Conservation (phyloP, 2,113 vertebrate genomes). For the Rallus limicola region DNA sequence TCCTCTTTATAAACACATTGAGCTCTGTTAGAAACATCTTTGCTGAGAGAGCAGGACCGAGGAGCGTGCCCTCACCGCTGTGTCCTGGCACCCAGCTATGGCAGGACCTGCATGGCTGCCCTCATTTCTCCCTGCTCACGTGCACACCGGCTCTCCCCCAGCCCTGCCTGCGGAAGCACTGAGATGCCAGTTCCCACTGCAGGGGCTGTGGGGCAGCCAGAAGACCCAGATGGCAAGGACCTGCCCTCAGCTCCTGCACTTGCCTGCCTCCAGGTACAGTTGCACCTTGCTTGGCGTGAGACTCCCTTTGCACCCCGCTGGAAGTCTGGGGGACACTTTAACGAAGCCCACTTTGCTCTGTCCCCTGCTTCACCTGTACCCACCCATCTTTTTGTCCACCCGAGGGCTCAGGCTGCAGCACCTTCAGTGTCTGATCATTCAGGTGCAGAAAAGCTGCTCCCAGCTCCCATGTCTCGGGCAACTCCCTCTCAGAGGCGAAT, state of each 20-base stretch:
- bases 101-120: accelerated
- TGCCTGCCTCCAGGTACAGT: not conserved
- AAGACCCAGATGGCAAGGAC: not conserved
- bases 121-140: not conserved
- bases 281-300: not conserved
- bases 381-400: not conserved
- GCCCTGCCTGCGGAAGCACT: accelerated
- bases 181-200: not conserved
- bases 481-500: accelerated
- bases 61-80: accelerated
- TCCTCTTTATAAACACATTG: not conserved
- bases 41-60: not conserved
- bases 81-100: not conserved
- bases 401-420: not conserved
- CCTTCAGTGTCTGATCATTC: not conserved
- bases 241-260: not conserved
- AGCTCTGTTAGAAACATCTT: not conserved
- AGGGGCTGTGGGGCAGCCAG: not conserved
- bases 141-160: not conserved
- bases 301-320: accelerated
- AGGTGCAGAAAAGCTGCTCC: not conserved
- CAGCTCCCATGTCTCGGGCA: not conserved
- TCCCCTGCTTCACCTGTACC: not conserved
- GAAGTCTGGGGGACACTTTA: not conserved
- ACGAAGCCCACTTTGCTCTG: not conserved